phyloP scores from a whole-genome alignment of 2,113 vertebrate genomes.

The Otus sunia region DNA sequence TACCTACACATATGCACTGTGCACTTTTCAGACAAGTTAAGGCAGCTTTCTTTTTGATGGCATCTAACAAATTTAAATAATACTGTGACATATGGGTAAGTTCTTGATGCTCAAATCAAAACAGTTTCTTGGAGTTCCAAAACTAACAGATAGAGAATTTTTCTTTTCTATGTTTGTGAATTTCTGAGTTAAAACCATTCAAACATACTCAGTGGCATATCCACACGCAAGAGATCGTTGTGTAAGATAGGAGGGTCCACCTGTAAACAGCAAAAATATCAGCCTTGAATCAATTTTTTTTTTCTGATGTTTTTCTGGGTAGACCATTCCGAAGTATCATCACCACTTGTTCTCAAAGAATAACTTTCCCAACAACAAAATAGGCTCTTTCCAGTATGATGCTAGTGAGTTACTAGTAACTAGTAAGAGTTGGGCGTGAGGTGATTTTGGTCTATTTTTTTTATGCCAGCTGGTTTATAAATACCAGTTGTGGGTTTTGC shows the following conservation, averaged over 20 bases:
- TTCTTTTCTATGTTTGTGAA: not conserved
- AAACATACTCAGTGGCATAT: not conserved
- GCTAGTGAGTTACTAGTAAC: not conserved
- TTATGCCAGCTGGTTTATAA: not conserved
- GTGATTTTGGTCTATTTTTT: not conserved
- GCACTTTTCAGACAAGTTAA: not conserved
- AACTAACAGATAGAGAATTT: not conserved
- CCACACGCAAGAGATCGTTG: not conserved
- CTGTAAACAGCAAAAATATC: not conserved
- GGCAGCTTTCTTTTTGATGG: rapidly evolving
- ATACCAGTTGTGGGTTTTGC: not conserved
- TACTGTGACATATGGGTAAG: not conserved
- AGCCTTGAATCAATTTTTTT: not conserved
- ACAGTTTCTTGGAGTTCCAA: not conserved
- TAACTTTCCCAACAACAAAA: not conserved
- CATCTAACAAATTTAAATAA: not conserved
- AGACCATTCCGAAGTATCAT: not conserved
- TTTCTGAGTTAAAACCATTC: not conserved
- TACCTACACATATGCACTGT: not conserved
- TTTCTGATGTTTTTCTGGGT: not conserved
- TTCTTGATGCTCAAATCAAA: not conserved
- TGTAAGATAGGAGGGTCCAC: not conserved
- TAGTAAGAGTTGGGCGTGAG: not conserved
- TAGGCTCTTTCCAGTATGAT: not conserved
- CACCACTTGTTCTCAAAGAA: not conserved